Conservation (phyloP, 2,113 vertebrate species). For the Falco punctatus region DNA sequence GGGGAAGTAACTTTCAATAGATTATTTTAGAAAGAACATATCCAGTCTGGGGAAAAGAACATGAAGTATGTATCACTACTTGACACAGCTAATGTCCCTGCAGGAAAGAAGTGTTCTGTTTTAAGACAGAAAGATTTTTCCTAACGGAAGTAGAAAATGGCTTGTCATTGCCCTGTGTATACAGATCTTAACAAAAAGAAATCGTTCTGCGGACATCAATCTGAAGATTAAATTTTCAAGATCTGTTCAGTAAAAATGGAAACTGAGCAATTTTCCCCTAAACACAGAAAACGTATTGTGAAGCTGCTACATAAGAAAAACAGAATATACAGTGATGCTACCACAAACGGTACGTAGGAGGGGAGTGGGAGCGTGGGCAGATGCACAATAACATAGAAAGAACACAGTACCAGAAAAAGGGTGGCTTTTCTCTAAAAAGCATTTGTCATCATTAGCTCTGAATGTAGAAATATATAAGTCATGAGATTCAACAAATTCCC, state of each 20-base stretch:
- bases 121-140: background rate
- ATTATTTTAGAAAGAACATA: background rate
- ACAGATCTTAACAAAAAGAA: conserved; percentile 34
- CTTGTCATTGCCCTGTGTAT: background rate
- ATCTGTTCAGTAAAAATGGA: conserved; percentile 44
- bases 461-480: background rate
- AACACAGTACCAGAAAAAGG: conserved; percentile 36
- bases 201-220: conserved; percentile 16
- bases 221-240: background rate
- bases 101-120: background rate
- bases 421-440: background rate
- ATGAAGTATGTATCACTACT: background rate
- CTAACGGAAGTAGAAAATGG: background rate
- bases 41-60: background rate
- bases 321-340: background rate
- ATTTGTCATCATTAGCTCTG: background rate
- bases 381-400: background rate
- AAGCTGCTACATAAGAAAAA: background rate
- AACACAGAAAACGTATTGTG: background rate
- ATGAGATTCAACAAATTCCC: background rate
- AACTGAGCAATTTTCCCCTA: background rate
- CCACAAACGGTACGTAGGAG: conserved; percentile 26
- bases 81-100: conserved; percentile 14
- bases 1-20: background rate
- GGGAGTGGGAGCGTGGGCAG: conserved; percentile 47